Percentiles rank a stretch among this genome's conserved stretches.
Conservation (phyloP, 1,140 invertebrate genomes). For the Diabrotica undecimpunctata region DNA sequence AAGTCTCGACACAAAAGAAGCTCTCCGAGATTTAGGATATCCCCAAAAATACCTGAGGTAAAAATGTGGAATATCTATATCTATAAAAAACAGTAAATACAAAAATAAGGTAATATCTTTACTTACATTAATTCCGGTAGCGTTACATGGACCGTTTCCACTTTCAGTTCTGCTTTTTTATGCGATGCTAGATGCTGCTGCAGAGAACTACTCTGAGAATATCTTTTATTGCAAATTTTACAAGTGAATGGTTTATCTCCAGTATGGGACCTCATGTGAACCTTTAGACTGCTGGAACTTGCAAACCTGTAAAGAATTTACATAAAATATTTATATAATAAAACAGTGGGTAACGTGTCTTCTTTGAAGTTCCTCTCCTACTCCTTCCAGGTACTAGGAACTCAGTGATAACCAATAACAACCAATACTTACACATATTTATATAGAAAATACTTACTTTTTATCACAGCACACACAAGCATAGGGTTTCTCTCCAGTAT, state of each 20-base stretch:
- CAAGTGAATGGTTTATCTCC: constrained; percentile 73
- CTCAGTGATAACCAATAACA: not conserved
- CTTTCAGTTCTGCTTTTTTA: constrained; percentile 29
- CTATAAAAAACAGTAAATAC: too few relatives aligned
- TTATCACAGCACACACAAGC: constrained; percentile 41
- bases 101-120: not conserved
- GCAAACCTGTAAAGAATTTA: constrained; percentile 40
- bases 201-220: constrained; percentile 57
- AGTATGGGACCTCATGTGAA: constrained; percentile 39
- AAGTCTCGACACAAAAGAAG: too few relatives aligned
- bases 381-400: not conserved
- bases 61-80: too few relatives aligned
- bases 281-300: constrained; percentile 44
- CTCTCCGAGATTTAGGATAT: too few relatives aligned
- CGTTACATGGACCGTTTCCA: constrained; percentile 44
- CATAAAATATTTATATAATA: too few relatives aligned
- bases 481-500: constrained; percentile 43
- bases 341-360: too few relatives aligned
- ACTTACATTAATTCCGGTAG: constrained; percentile 42
- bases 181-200: constrained; percentile 61
- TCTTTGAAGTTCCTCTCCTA: not conserved
- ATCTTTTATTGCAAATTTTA: constrained; percentile 72
- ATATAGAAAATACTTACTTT: constrained; percentile 31
- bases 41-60: too few relatives aligned
- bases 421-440: too few relatives aligned